Evolutionary conservation across 2,888 invertebrate genomes (phyloP).

Genomic region (Trichogramma evanescens): DNA sequence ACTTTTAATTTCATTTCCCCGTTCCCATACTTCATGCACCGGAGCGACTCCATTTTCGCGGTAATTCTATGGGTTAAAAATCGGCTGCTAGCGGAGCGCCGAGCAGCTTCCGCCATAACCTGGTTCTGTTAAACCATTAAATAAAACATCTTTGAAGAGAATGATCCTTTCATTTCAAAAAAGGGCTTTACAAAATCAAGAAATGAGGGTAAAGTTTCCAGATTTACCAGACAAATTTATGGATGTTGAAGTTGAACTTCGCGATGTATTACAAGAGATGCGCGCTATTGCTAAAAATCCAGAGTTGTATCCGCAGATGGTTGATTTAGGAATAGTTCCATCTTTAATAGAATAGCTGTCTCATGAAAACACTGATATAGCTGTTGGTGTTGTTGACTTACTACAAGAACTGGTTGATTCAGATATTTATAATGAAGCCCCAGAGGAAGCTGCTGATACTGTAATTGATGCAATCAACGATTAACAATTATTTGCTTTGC

Average conservation of each 20-base stretch:
- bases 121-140: slow-evolving; percentile 81
- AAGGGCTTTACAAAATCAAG: slow-evolving; percentile 85
- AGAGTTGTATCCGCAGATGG: slow-evolving; percentile 85
- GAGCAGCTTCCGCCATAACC: no score
- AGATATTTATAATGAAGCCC: slow-evolving; percentile 89
- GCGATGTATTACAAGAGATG: slow-evolving; percentile 81
- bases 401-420: slow-evolving; percentile 89
- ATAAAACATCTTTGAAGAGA: slow-evolving; percentile 81
- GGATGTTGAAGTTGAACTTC: slow-evolving; percentile 92
- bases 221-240: slow-evolving; percentile 97
- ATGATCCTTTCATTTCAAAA: slow-evolving; percentile 91
- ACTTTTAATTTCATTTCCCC: no score
- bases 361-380: slow-evolving; percentile 94
- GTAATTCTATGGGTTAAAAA: no score
- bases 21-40: no score
- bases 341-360: slow-evolving; percentile 86
- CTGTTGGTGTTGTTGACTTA: slow-evolving; percentile 69
- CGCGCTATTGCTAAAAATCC: slow-evolving; percentile 93
- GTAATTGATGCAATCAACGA: slow-evolving; percentile 84
- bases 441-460: slow-evolving; percentile 81
- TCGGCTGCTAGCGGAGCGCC: no score
- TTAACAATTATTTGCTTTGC: slow-evolving; percentile 78
- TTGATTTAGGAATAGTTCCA: slow-evolving; percentile 81
- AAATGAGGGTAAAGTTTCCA: slow-evolving; percentile 96
- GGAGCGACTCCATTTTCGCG: no score